Percentiles rank a stretch among this genome's conserved stretches.
phyloP scores from a whole-genome alignment of 2,797 vertebrate species.

The Dromococcyx pavoninus region DNA sequence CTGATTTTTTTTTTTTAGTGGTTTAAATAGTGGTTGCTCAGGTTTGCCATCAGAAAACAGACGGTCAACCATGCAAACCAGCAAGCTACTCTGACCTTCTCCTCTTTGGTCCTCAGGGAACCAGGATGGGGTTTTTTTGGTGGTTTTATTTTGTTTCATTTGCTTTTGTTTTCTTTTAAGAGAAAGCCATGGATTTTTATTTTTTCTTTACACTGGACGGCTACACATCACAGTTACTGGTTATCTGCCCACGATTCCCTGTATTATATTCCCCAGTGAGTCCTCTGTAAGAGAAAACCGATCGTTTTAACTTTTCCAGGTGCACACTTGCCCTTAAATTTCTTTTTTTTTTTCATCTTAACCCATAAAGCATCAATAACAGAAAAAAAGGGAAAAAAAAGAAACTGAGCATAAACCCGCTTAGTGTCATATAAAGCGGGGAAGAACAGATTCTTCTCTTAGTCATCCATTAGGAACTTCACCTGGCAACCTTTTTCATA shows the following conservation, averaged over 20 bases:
- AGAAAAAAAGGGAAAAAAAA: not conserved
- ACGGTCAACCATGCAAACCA: not conserved
- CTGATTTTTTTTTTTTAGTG: not conserved
- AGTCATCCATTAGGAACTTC: not conserved
- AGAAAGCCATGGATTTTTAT: too few relatives aligned
- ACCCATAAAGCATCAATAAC: conserved; percentile 19
- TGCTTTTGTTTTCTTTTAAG: not conserved
- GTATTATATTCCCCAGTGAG: conserved; percentile 41
- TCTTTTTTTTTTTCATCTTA: conserved; percentile 49
- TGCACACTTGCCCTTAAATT: conserved; percentile 57
- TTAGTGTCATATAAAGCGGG: not conserved
- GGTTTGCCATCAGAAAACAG: conserved; percentile 22
- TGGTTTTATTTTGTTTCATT: not conserved
- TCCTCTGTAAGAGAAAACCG: conserved; percentile 39
- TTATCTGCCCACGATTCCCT: conserved; percentile 49
- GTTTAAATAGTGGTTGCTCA: not conserved
- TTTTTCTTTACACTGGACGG: not conserved
- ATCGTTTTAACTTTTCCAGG: conserved; percentile 64
- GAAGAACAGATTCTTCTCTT: not conserved
- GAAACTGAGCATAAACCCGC: not conserved
- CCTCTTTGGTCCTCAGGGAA: not conserved
- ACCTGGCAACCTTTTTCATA: not conserved
- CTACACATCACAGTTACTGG: conserved; percentile 28
- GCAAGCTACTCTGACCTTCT: conserved; percentile 32
- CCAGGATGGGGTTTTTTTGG: not conserved